Base-by-base conservation (phyloP, 2,888 invertebrate species). In the Gymnoscelis rufifasciata region DNA sequence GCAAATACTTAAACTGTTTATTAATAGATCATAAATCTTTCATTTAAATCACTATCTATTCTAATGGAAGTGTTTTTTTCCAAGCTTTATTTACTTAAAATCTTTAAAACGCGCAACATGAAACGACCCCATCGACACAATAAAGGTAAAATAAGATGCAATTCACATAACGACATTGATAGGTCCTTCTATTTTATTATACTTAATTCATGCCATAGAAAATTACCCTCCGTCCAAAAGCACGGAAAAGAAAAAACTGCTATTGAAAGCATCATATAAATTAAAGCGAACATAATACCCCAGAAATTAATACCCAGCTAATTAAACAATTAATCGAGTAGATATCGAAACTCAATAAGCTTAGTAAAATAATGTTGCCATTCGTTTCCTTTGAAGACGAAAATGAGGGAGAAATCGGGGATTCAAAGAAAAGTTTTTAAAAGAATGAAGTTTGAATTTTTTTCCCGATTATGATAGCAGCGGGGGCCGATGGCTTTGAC, bases 361-460 rank as follows among this genome's bases (percentile, higher is more conserved):
- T 67, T 67, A 70, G 56, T 64, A 62, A 69, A 78, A 78, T 82
- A 83, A 83, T 81, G 66, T 72, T 68, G 71, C 75, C 79, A 84
- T 83, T 82, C 77, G 66, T 68, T 68, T 65, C 62, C 72, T 75
- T 70, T 72, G 66, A 60, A 62, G 59, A 64, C 30, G 41, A 68
- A 76, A 78, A 74, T 72, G 68, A 64, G 71, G 67, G 43, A 66
- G 35, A 69, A 74, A 78, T 14, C 14, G 31, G 14, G 31, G 15
- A 33, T 76, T 83, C 80, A 83, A 84, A 84, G 79, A 63, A 68
- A 64, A 62, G 57, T 69, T 75, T 64, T 62, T 68, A 59, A 60
- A 73, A 74, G 67, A 74, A 74, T 73, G 66, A 72, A 73, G 62
- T 74, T 71, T 60, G 57, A 57, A 58, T 71, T 75, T 74, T n/a